These are phyloP conservation scores for Oryzias sinensis DNA, from an alignment of 2,797 vertebrate genomes.

Conservation along the genomic window DNA sequence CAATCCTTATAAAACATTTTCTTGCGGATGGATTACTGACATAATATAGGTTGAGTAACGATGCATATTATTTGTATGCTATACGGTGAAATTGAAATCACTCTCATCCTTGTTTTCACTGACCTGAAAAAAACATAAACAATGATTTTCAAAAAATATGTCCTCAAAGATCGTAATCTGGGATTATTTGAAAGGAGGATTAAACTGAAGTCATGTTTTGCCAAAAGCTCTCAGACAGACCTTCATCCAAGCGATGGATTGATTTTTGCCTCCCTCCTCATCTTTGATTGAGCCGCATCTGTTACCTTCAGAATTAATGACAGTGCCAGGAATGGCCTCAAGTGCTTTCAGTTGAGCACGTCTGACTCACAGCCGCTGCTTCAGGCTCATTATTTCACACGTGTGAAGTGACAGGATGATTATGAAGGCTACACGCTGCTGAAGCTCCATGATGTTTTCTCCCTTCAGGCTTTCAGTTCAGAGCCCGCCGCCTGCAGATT, in stretches of 20 bases:
- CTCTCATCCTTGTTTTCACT: background rate
- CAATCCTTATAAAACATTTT: conserved; percentile 4
- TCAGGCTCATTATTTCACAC: conserved; percentile 45
- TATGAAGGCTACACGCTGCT: conserved; percentile 36
- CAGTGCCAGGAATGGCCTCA: conserved; percentile 51
- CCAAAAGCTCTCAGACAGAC: conserved; percentile 41
- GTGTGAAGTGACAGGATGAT: conserved; percentile 48
- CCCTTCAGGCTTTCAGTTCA: conserved; percentile 8
- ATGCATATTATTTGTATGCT: conserved; percentile 12
- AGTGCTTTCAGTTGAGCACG: conserved; percentile 48
- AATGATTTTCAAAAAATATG: conserved; percentile 3
- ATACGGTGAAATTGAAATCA: conserved; percentile 19
- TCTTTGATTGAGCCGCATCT: conserved; percentile 67
- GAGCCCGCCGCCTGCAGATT: conserved; percentile 24
- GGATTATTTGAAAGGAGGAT: background rate
- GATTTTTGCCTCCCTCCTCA: conserved; percentile 49
- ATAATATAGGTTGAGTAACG: conserved; percentile 28
- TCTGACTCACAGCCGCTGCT: conserved; percentile 33
- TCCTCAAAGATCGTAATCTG: background rate
- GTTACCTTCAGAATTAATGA: conserved; percentile 54
- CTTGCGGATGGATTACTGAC: conserved; percentile 29
- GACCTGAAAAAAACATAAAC: conserved; percentile 7
- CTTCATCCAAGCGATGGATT: conserved; percentile 49
- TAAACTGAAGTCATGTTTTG: conserved; percentile 36
- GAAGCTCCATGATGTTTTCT: conserved; percentile 35